phyloP scores from a whole-genome alignment of 2,113 vertebrate genomes.

The Phalacrocorax pelagicus region DNA sequence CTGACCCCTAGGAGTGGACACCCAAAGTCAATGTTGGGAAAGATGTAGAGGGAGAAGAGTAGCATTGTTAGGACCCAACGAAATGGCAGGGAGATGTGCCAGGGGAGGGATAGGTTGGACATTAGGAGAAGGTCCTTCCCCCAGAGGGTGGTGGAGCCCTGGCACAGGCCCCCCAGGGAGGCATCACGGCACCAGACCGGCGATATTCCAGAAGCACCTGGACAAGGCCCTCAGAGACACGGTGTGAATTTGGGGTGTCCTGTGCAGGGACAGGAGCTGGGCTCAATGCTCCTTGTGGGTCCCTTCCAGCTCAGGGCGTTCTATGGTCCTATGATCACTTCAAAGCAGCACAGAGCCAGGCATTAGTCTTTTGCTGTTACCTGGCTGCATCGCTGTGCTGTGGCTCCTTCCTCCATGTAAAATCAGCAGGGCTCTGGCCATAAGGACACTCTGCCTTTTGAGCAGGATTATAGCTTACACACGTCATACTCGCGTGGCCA shows the following conservation, averaged over 20 bases:
- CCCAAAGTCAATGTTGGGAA: rapidly evolving
- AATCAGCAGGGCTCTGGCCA: not conserved
- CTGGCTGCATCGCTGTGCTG: not conserved
- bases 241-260: no score
- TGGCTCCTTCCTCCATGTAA: not conserved
- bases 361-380: rapidly evolving
- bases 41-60: not conserved
- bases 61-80: not conserved
- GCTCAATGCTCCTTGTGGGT: no score
- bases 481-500: not conserved
- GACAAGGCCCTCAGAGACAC: no score
- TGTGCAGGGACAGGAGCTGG: no score
- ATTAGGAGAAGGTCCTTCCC: no score
- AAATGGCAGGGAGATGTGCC: no score
- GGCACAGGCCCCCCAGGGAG: no score
- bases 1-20: not conserved
- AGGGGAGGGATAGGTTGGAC: no score
- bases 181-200: no score
- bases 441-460: not conserved
- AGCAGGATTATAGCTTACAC: not conserved
- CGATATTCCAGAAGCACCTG: no score
- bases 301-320: no score
- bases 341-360: rapidly evolving
- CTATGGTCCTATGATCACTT: not conserved
- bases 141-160: no score